These are phyloP conservation scores for Poecilus cupreus DNA, from an alignment of 2,888 invertebrate species.

Conservation along the genomic window DNA sequence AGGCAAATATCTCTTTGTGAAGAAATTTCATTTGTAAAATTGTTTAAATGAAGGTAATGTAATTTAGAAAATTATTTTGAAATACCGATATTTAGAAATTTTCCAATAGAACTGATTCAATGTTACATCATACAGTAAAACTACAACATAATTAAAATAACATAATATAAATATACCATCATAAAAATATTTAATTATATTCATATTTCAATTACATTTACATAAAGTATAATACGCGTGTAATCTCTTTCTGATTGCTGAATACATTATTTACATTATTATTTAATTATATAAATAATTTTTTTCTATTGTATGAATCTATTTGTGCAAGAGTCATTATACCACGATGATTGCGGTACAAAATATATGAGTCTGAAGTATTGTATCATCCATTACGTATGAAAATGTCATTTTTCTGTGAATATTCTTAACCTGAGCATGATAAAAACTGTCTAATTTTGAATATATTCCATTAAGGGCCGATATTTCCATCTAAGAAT, in stretches of 20 bases:
- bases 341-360: no score
- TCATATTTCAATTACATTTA: not conserved
- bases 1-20: not conserved
- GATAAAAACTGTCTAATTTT: no score
- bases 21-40: not conserved
- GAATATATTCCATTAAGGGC: no score
- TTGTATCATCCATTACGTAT: no score
- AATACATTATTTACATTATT: no score
- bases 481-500: no score
- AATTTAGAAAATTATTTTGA: conserved; percentile 19
- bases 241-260: not conserved
- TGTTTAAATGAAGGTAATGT: not conserved
- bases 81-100: conserved; percentile 8
- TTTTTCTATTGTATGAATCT: no score
- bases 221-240: not conserved
- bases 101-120: not conserved
- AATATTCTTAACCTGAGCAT: no score
- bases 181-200: not conserved
- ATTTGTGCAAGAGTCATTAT: no score
- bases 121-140: not conserved
- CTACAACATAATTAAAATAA: not conserved
- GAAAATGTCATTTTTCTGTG: no score
- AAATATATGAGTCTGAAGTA: no score
- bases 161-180: conserved; percentile 4
- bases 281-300: no score